phyloP scores from a whole-genome alignment of 1,140 invertebrate species.

The Planococcus citri region DNA sequence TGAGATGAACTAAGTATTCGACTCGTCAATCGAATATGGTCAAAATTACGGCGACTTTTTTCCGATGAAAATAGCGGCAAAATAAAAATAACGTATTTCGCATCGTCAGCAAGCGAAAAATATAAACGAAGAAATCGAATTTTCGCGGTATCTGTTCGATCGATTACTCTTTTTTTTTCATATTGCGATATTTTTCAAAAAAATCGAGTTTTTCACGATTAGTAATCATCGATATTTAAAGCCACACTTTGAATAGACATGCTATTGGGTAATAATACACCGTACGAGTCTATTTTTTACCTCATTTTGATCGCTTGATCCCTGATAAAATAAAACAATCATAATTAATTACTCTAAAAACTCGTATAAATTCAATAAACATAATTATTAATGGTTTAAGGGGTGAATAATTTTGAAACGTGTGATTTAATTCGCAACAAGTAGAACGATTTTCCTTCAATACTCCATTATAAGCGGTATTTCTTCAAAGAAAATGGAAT shows the following conservation, averaged over 20 bases:
- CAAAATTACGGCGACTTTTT: not conserved
- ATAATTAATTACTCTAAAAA: not conserved
- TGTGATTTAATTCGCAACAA: no score
- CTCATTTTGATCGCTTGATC: not conserved
- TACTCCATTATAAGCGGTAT: not conserved
- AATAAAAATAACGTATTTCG: not conserved
- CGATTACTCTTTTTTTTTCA: no score
- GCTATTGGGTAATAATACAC: not conserved
- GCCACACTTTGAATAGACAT: not conserved
- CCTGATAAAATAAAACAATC: not conserved
- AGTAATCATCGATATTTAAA: not conserved
- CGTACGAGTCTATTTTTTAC: not conserved
- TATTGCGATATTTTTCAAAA: no score
- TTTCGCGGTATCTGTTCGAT: no score
- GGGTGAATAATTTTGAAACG: no score
- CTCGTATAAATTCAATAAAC: no score
- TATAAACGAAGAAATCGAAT: not conserved
- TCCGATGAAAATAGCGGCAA: not conserved
- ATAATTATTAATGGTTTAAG: no score
- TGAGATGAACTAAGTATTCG: no score
- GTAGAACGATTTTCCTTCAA: no score
- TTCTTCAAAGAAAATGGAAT: not conserved
- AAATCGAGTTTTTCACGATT: no score
- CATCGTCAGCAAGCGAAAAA: not conserved
- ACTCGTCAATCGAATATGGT: no score